Conservation (phyloP, 1,140 invertebrate genomes). For the Neuroterus valhalla region DNA sequence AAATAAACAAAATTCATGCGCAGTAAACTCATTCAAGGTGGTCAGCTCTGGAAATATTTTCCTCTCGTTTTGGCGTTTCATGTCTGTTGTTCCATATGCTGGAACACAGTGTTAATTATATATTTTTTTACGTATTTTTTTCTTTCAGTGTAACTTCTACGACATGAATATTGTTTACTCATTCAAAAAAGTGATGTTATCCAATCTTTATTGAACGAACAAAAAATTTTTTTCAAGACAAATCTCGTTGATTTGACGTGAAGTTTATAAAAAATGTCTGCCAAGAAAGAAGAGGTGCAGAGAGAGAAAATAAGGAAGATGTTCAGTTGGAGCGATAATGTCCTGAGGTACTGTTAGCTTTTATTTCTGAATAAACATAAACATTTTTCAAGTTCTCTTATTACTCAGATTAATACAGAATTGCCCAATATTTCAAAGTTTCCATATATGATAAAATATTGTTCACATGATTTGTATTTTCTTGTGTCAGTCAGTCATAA, state of each 20-base stretch:
- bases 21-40: conserved; percentile 7
- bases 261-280: conserved; percentile 55
- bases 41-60: conserved; percentile 13
- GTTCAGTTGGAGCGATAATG: conserved; percentile 72
- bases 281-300: conserved; percentile 62
- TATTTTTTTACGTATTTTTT: conserved; percentile 8
- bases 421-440: too few species aligned
- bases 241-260: conserved; percentile 39
- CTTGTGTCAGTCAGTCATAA: too few species aligned
- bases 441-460: too few species aligned
- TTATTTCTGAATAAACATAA: not conserved
- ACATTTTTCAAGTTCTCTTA: too few species aligned
- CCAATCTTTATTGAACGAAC: conserved; percentile 6
- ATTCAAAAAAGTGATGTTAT: conserved; percentile 24
- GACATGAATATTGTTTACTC: conserved; percentile 30
- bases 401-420: too few species aligned
- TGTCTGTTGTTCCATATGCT: not conserved
- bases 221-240: conserved; percentile 22
- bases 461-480: too few species aligned
- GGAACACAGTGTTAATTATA: not conserved
- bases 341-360: conserved; percentile 57
- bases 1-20: not conserved
- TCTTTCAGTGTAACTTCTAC: conserved; percentile 39
- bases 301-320: conserved; percentile 68
- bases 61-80: conserved; percentile 1